A percentile compares a stretch with the other conserved stretches of the same genome.
phyloP scores from a whole-genome alignment of 2,797 vertebrate genomes.

The Naso thynnoides region DNA sequence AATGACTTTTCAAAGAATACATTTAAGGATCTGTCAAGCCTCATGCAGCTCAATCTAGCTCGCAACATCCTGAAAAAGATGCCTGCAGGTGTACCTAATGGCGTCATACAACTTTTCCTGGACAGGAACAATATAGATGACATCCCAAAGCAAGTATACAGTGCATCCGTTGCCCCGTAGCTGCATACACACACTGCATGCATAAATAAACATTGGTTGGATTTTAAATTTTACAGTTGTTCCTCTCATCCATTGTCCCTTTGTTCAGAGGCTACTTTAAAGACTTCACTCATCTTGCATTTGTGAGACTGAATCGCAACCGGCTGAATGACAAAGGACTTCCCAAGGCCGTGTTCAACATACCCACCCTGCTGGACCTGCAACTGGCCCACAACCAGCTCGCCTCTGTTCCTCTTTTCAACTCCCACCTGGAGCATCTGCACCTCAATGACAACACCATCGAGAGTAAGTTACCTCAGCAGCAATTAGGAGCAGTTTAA shows the following conservation, averaged over 20 bases:
- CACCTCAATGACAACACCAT: slow-evolving; percentile 97
- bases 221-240: slow-evolving; percentile 2
- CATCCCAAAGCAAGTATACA: slow-evolving; percentile 86
- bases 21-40: slow-evolving; percentile 92
- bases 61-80: slow-evolving; percentile 93
- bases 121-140: slow-evolving; percentile 94
- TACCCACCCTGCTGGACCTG: slow-evolving; percentile 93
- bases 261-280: slow-evolving; percentile 89
- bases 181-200: slow-evolving; percentile 3
- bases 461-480: slow-evolving; percentile 87
- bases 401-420: slow-evolving; percentile 89
- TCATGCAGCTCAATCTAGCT: slow-evolving; percentile 97
- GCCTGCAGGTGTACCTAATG: slow-evolving; percentile 89
- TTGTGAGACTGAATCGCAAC: slow-evolving; percentile 95
- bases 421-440: slow-evolving; percentile 91
- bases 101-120: slow-evolving; percentile 93
- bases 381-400: slow-evolving; percentile 96
- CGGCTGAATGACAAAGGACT: slow-evolving; percentile 93
- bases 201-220: neutral
- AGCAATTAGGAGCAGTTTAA: neutral
- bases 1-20: slow-evolving; percentile 89
- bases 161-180: neutral
- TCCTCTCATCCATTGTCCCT: neutral
- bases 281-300: slow-evolving; percentile 89
- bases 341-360: slow-evolving; percentile 92